These are phyloP conservation scores for Orchesella cincta DNA, from an alignment of 1,140 invertebrate genomes.

Conservation along the genomic window DNA sequence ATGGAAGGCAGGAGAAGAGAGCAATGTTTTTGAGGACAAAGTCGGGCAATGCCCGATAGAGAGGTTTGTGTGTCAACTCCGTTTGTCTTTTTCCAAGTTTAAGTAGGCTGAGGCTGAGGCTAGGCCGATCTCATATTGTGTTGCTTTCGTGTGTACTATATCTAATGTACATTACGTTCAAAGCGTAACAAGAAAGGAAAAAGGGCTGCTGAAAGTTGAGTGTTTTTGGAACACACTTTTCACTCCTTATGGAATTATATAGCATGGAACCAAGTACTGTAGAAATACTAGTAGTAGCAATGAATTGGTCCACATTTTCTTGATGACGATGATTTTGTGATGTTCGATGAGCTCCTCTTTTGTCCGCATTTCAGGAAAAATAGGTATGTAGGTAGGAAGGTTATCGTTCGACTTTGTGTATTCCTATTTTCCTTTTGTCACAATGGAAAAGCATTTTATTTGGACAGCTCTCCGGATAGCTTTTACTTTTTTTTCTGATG, in stretches of 20 bases:
- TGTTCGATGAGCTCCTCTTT: neutral
- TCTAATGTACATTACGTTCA: neutral
- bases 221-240: slow-evolving; percentile 13
- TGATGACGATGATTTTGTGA: neutral
- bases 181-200: neutral
- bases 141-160: neutral
- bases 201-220: neutral
- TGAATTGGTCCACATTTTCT: slow-evolving; percentile 17
- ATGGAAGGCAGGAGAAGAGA: neutral
- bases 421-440: too few species aligned
- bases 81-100: neutral
- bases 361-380: slow-evolving; percentile 7
- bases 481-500: too few species aligned
- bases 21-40: slow-evolving; percentile 16
- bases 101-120: slow-evolving; percentile 2
- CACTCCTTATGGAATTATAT: slow-evolving; percentile 1
- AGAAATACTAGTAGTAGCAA: neutral
- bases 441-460: neutral
- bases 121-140: neutral
- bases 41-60: slow-evolving; percentile 27
- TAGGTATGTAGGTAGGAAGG: slow-evolving; percentile 15
- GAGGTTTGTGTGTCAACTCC: slow-evolving; percentile 25
- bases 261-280: too few species aligned
- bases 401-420: slow-evolving; percentile 11
- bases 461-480: too few species aligned